Evolutionary conservation across 1,140 invertebrate genomes (phyloP).

Genomic region (Laodelphax striatellus): DNA sequence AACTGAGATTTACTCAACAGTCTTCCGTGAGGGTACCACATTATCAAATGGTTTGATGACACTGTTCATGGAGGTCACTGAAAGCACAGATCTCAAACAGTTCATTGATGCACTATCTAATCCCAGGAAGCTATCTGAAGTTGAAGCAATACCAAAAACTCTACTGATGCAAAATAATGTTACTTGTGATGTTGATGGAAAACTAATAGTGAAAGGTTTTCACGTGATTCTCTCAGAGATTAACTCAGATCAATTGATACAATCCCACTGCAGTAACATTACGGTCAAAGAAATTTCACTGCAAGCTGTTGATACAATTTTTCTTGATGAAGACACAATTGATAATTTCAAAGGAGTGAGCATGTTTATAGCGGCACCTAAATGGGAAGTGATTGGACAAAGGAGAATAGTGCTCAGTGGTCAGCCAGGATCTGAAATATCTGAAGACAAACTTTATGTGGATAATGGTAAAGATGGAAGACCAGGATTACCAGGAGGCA

Average conservation of each 20-base stretch:
- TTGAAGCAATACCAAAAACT: not conserved
- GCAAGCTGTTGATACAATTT: not conserved
- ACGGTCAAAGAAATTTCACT: not conserved
- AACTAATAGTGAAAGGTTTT: not conserved
- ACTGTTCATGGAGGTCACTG: not conserved
- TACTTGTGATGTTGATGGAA: not conserved
- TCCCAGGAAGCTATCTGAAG: not conserved
- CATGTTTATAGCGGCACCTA: not conserved
- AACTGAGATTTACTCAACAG: not conserved
- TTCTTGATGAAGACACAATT: not conserved
- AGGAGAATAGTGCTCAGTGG: not conserved
- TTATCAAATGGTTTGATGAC: not conserved
- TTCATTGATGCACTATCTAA: not conserved
- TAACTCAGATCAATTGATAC: not conserved
- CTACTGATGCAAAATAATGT: not conserved
- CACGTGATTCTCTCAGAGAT: not conserved
- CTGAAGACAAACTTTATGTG: not conserved
- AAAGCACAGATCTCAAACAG: not conserved
- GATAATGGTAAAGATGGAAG: not conserved
- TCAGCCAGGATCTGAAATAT: not conserved
- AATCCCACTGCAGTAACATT: not conserved
- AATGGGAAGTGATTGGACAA: not conserved
- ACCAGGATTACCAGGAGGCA: not conserved
- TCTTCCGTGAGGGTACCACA: not conserved
- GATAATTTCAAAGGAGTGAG: not conserved